Base-by-base conservation (phyloP, 1,140 invertebrate genomes). In the Drosophila punjabiensis region DNA sequence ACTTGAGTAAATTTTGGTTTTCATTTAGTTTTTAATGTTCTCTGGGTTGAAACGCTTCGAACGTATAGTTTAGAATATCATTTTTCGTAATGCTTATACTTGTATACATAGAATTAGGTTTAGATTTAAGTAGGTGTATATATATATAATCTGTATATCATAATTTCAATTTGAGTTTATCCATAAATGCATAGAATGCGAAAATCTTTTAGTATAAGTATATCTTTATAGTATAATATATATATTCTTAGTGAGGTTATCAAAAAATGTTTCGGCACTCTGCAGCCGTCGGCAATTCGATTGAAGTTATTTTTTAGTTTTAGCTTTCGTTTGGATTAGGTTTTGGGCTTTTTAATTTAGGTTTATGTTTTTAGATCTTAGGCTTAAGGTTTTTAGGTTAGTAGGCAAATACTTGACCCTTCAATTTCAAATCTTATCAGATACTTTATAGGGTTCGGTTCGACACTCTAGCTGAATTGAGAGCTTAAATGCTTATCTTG, bases 31-130 rank as follows among this genome's bases (percentile, higher is more conserved):
- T 56, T 56, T 65, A 24, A 60, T 75, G 71, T 81, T 62, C 50
- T 69, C 47, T 37, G 79, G 62, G 56, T 67, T 81, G 87, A 90
- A 89, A 89, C 87, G 79, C 86, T 91, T 89, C 76, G 60, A 90
- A 90, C 87, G 82, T 69, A 86, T 91, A 90, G 67, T 89, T 89
- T 89, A 90, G 86, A 89, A 89, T 89, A 82, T 89, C 82, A 69
- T 82, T 66, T 64, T 75, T 62, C 65, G 69, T 59, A 74, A 73
- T 74, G 56, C 59, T 74, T 74, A 74, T 41, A 70, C 47, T 65
- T 82, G 55, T 67, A 77, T 67, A 76, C 66, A 63, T 66, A 81
- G 70, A 56, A 64, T 80, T 70, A 75, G 70, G 55, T 74, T 74
- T 73, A 73, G 70, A 37, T 61, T 74, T 53, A 74, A 52, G 68